These are phyloP conservation scores for Aeoliscus strigatus DNA, from an alignment of 2,797 vertebrate species.

Conservation along the genomic window DNA sequence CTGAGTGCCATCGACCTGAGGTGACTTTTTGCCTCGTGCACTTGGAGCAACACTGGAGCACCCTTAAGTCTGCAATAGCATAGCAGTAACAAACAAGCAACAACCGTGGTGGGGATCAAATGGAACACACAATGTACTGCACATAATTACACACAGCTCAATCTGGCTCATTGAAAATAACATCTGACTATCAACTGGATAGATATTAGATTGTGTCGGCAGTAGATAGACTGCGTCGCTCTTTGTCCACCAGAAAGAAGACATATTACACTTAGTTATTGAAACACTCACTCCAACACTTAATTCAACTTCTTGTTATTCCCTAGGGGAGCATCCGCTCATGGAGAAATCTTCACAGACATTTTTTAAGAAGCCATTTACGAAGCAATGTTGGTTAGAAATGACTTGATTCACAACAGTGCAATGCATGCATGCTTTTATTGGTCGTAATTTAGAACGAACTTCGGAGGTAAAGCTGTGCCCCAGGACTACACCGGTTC, in stretches of 20 bases:
- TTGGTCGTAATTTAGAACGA: conserved; percentile 85
- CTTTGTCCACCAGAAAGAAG: no score
- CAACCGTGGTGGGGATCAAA: conserved; percentile 34
- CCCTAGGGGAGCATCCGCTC: conserved; percentile 7
- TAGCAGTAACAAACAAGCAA: conserved; percentile 51
- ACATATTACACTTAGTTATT: no score
- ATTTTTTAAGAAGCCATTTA: conserved; percentile 28
- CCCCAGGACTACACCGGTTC: conserved; percentile 85
- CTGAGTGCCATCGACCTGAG: conserved; percentile 99
- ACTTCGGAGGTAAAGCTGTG: conserved; percentile 72
- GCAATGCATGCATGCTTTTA: conserved; percentile 52
- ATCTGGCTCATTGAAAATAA: no score
- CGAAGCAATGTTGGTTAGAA: conserved; percentile 37
- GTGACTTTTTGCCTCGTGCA: conserved; percentile 98
- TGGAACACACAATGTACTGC: no score
- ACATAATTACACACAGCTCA: no score
- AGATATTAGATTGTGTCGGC: no score
- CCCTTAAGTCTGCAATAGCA: conserved; percentile 83
- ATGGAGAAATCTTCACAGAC: not conserved
- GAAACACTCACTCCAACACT: no score
- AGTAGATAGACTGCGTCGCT: no score
- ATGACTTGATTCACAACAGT: conserved; percentile 45
- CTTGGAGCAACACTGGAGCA: conserved; percentile 77
- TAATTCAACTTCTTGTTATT: no score
- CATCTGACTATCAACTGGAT: no score